These are phyloP conservation scores for Drosophila leonis DNA, from an alignment of 2,888 invertebrate genomes.

Conservation along the genomic window DNA sequence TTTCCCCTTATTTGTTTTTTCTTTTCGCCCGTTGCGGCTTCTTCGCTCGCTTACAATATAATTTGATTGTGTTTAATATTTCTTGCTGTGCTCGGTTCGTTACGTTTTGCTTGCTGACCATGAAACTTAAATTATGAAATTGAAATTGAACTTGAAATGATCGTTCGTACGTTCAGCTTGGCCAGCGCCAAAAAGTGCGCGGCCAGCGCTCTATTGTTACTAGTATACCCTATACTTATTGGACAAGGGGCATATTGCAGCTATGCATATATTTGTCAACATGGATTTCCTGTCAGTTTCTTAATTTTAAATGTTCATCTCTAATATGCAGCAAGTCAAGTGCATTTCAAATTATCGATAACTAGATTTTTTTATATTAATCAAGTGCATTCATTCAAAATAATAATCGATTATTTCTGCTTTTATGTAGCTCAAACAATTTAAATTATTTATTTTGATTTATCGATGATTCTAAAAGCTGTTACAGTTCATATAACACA, in stretches of 20 bases:
- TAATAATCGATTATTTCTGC: background rate
- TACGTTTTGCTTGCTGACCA: slow-evolving; percentile 61
- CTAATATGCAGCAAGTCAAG: background rate
- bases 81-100: slow-evolving; percentile 31
- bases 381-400: background rate
- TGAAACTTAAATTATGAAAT: slow-evolving; percentile 72
- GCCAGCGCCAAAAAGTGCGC: slow-evolving; percentile 12
- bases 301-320: background rate
- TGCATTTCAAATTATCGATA: background rate
- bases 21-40: slow-evolving; percentile 22
- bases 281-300: background rate
- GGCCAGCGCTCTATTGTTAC: slow-evolving; percentile 13
- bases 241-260: background rate
- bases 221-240: slow-evolving; percentile 15
- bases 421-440: background rate
- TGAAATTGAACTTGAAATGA: slow-evolving; percentile 72
- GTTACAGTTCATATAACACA: background rate
- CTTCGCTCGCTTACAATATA: slow-evolving; percentile 20
- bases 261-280: background rate
- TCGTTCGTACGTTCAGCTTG: slow-evolving; percentile 26
- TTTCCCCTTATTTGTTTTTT: slow-evolving; percentile 28
- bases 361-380: background rate
- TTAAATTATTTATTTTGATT: background rate
- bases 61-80: slow-evolving; percentile 41
- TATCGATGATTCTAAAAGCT: background rate